Base-by-base conservation (phyloP, 2,888 invertebrate genomes). In the Spicauda simplicius region DNA sequence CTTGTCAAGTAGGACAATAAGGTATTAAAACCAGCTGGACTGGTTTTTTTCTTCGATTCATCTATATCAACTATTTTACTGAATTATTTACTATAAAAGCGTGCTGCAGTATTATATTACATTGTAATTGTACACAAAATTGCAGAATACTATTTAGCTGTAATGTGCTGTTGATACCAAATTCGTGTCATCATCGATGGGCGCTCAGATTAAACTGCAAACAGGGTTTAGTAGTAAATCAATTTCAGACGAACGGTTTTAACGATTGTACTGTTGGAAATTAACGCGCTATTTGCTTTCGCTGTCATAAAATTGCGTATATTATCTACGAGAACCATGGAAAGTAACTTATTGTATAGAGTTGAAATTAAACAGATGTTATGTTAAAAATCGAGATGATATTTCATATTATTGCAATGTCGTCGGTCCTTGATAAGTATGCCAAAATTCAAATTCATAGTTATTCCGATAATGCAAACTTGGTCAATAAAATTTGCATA, bases 161-260 rank as follows among this genome's bases (percentile, higher is more conserved):
- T 85, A 86, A 86, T 84, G 77, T 85, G 75, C 78, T 73, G 81
- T 80, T 89, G 88, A 89, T 87, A 79, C 86, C 83, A 76, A 84
- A 82, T 80, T 86, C 91, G 91, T 91, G 91, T 86, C 88, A 79
- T 79, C 78, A 77, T 73, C 78, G 77, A 76, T 77, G 80, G 77
- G 76, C 76, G 80, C 74, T 74, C 85, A 88, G 91, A 90, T 91
- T 91, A 90, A 84, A 87, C 80, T 73, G 82, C 86, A 90, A 90
- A 90, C 84, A 89, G 83, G 84, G 80, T 87, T 90, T 86, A 84
- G 80, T 78, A 81, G 84, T 85, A 84, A 84, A 88, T 88, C 86
- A 86, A 82, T 86, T 86, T 79, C 80, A 79, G 77, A 81, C 82
- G 80, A 77, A 76, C 78, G 77, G 74, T 84, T 85, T 84, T 83